Evolutionary conservation across 2,797 vertebrate species (phyloP).

Genomic region (Pseudopleuronectes americanus): DNA sequence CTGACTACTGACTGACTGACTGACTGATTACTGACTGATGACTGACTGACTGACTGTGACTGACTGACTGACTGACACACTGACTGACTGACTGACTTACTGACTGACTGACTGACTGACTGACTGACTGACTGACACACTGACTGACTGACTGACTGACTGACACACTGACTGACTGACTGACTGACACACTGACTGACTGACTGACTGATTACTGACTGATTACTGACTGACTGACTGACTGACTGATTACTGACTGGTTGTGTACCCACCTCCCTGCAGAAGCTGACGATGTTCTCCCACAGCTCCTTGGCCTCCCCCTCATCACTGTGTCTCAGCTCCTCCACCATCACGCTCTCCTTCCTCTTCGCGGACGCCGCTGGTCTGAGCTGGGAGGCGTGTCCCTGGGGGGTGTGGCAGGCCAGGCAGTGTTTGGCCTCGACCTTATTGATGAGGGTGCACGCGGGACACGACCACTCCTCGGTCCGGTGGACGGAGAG

Average conservation of each 20-base stretch:
- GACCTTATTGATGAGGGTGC: slow-evolving; percentile 86
- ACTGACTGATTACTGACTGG: not conserved
- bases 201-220: too few species aligned
- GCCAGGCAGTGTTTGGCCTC: slow-evolving; percentile 84
- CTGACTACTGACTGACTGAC: too few species aligned
- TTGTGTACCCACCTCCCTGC: slow-evolving; percentile 81
- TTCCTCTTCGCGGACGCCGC: slow-evolving; percentile 75
- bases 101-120: too few species aligned
- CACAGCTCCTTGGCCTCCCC: slow-evolving; percentile 89
- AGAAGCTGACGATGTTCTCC: slow-evolving; percentile 91
- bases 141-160: too few species aligned
- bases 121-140: too few species aligned
- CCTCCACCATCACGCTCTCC: slow-evolving; percentile 88
- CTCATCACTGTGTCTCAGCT: slow-evolving; percentile 86
- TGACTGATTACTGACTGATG: too few species aligned
- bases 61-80: not conserved
- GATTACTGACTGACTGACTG: not conserved
- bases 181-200: too few species aligned
- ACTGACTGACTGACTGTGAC: too few species aligned
- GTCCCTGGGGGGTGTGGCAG: slow-evolving; percentile 86
- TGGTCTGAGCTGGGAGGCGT: slow-evolving; percentile 62
- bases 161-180: too few species aligned
- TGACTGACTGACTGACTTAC: not conserved
- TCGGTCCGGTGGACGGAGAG: not conserved
- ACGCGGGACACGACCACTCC: slow-evolving; percentile 88